Percentiles rank a stretch among this genome's conserved stretches.
Conservation (phyloP, 2,888 invertebrate species). For the Sesia bembeciformis region DNA sequence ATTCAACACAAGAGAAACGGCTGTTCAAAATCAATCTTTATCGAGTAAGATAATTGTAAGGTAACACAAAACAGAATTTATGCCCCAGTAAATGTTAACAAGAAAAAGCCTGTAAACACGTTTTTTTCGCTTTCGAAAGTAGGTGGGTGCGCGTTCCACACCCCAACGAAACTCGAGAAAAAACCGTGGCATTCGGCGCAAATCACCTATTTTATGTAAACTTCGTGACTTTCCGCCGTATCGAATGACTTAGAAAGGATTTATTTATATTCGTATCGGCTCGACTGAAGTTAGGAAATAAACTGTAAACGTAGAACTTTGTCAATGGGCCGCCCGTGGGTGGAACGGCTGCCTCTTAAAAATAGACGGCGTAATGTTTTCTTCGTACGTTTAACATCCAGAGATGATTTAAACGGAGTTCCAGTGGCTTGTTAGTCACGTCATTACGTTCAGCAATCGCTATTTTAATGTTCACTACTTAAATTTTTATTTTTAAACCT, state of each 20-base stretch:
- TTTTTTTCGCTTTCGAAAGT: constrained; percentile 50
- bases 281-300: constrained; percentile 22
- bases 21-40: constrained; percentile 37
- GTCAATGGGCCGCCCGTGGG: constrained; percentile 47
- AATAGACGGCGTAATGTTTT: constrained; percentile 2
- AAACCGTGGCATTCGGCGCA: constrained; percentile 59
- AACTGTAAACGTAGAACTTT: constrained; percentile 29
- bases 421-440: constrained; percentile 39
- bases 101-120: constrained; percentile 64
- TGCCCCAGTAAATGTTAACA: constrained; percentile 34
- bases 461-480: constrained; percentile 7
- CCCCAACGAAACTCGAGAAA: constrained; percentile 42
- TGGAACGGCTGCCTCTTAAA: constrained; percentile 14
- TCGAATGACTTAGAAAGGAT: constrained; percentile 71
- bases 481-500: not conserved
- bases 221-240: constrained; percentile 70
- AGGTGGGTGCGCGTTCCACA: constrained; percentile 33
- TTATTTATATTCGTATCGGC: constrained; percentile 56
- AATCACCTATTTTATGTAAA: constrained; percentile 73
- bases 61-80: constrained; percentile 52
- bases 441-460: constrained; percentile 18
- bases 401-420: constrained; percentile 41
- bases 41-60: constrained; percentile 30
- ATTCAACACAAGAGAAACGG: not conserved
- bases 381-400: constrained; percentile 24